Evolutionary conservation across 2,888 invertebrate genomes (phyloP).

Genomic region (Choristoneura rosaceana): DNA sequence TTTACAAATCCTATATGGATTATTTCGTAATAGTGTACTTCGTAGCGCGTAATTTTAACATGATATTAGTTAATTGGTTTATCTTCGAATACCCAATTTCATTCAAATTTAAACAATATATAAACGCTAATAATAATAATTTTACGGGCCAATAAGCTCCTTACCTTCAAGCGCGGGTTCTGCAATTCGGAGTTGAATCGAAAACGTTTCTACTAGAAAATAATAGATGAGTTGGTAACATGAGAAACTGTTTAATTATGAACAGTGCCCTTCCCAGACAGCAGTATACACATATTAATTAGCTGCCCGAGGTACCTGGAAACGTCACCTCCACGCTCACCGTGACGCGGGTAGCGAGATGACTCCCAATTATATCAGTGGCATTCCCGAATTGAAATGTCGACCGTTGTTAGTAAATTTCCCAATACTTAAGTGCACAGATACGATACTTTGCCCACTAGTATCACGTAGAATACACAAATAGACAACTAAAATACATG

Average conservation of each 20-base stretch:
- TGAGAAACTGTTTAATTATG: slow-evolving; percentile 3
- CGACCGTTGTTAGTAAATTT: background rate
- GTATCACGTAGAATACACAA: background rate
- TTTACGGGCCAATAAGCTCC: too few relatives aligned
- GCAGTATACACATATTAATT: slow-evolving; percentile 12
- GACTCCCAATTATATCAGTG: background rate
- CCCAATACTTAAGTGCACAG: background rate
- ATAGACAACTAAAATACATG: background rate
- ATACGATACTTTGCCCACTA: background rate
- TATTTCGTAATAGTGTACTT: too few relatives aligned
- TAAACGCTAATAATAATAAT: too few relatives aligned
- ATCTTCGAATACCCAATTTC: too few relatives aligned
- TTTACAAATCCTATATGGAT: too few relatives aligned
- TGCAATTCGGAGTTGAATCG: background rate
- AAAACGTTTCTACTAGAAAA: background rate
- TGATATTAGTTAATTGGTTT: too few relatives aligned
- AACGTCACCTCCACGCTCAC: slow-evolving; percentile 6
- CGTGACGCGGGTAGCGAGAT: background rate
- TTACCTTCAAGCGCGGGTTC: background rate
- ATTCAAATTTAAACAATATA: too few relatives aligned
- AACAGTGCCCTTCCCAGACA: slow-evolving; percentile 1
- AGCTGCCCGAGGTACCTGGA: slow-evolving; percentile 7
- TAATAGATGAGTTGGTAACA: background rate
- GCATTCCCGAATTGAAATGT: background rate
- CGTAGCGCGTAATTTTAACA: too few relatives aligned